Percentiles rank a stretch among this genome's conserved stretches.
Conservation (phyloP, 2,113 vertebrate species). For the Tautogolabrus adspersus region DNA sequence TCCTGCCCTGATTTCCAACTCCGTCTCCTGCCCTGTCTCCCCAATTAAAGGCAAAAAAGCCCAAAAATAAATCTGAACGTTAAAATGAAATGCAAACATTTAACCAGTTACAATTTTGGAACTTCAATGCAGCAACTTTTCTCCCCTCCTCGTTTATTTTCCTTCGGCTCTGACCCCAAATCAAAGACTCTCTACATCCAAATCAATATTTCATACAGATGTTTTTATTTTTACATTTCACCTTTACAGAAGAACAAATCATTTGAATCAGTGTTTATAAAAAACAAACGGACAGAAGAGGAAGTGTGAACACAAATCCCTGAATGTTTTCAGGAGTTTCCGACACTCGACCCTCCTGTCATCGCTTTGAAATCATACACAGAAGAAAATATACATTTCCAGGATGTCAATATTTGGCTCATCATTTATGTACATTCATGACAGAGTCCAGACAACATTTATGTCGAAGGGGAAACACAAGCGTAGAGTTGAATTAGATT, state of each 20-base stretch:
- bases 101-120: no score
- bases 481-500: no score
- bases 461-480: neutral
- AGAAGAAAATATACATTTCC: constrained; percentile 15
- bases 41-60: no score
- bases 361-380: constrained; percentile 36
- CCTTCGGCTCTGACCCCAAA: neutral
- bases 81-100: no score
- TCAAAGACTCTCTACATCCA: neutral
- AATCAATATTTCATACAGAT: neutral
- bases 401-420: constrained; percentile 54
- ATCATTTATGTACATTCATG: constrained; percentile 57
- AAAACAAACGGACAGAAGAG: neutral
- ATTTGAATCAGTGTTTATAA: constrained; percentile 41
- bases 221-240: no score
- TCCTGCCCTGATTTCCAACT: no score
- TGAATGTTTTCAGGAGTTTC: neutral
- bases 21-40: no score
- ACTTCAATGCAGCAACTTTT: neutral
- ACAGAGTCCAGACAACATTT: constrained; percentile 7
- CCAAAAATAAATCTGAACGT: no score
- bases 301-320: neutral
- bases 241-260: constrained; percentile 12
- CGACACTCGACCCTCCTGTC: neutral
- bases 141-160: no score